Evolutionary conservation across 2,888 invertebrate species (phyloP), one percentile per base, ranked within the genome.

Genomic region (Drosophila quinaria): DNA sequence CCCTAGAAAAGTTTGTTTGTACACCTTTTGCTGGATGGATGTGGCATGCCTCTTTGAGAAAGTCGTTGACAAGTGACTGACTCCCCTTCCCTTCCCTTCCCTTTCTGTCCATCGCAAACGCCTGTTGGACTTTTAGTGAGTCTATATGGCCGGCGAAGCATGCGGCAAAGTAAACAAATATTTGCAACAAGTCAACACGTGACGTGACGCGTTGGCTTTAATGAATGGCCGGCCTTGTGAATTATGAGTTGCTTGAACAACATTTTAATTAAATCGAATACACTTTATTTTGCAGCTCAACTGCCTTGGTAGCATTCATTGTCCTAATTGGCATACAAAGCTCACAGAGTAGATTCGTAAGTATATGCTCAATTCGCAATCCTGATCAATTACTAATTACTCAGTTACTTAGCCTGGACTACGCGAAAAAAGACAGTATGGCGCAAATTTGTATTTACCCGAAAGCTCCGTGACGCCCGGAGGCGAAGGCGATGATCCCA

Each of bases 351-450:
- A 94, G 94, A 93, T 94, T 94, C 90, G 95, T 95, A 93, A 95
- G 95, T 95, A 72, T 46, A 25, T 11, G 3, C 9, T 9, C 3
- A n/a, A 1, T 4, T 15, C n/a, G 9, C 2, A 15, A 29, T 17
- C 2, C 6, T 3, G 19, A 39, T 56, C 1, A n/a, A n/a, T 4
- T 3, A 4, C 15, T 41, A 17, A 1, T 19, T 51, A 2, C 13
- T 13, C n/a, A 8, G 8, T 29, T 8, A 19, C 33, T n/a, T 93
- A 95, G 93, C 95, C 95, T 91, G 94, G 96, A 84, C 95, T 94
- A 83, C 94, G 96, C 91, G 96, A 96, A 93, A 96, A 96, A 93
- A 94, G 97, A 91, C 96, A 97, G 91, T 94, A 95, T 92, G 96
- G 96, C 44, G 96, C 95, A 3, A 95, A 96, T 67, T 91, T 95